A percentile compares a stretch with the other conserved stretches of the same genome.
Evolutionary conservation across 2,888 invertebrate genomes (phyloP).

Genomic region (Orthosia cruda): DNA sequence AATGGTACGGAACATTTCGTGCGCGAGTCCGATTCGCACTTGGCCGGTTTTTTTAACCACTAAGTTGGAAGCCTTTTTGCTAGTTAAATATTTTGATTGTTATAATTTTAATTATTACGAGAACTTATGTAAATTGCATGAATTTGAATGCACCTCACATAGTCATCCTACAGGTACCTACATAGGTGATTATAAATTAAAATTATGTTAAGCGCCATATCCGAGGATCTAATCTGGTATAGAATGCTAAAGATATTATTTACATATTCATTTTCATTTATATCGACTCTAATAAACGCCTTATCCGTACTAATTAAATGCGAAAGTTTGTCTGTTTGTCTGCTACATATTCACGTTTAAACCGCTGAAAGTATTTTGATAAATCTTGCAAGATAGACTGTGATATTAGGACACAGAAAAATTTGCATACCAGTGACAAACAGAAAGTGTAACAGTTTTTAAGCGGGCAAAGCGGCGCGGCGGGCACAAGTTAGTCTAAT

Average conservation of each 20-base stretch:
- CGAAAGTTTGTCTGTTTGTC: not conserved
- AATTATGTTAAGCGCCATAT: constrained; percentile 42
- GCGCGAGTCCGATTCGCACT: too few relatives aligned
- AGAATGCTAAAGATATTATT: constrained; percentile 36
- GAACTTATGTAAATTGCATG: not conserved
- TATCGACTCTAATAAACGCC: constrained; percentile 13
- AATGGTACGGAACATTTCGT: too few relatives aligned
- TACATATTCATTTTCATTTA: constrained; percentile 34
- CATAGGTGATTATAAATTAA: constrained; percentile 39
- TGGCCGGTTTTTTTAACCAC: not conserved
- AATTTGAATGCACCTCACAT: constrained; percentile 32
- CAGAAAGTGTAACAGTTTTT: too few relatives aligned
- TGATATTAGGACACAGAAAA: too few relatives aligned
- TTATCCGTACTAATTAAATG: not conserved
- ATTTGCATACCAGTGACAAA: too few relatives aligned
- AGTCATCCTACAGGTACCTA: constrained; percentile 11
- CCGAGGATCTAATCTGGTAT: constrained; percentile 16
- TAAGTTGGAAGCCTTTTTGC: not conserved
- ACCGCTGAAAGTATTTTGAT: not conserved
- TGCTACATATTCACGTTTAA: not conserved
- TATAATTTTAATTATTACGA: not conserved
- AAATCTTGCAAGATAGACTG: not conserved
- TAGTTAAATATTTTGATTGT: too few relatives aligned
- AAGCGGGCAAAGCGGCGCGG: too few relatives aligned
- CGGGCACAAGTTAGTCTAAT: not conserved